Base-by-base conservation (phyloP, 1,140 invertebrate species). In the Pemphigus obesinymphae region DNA sequence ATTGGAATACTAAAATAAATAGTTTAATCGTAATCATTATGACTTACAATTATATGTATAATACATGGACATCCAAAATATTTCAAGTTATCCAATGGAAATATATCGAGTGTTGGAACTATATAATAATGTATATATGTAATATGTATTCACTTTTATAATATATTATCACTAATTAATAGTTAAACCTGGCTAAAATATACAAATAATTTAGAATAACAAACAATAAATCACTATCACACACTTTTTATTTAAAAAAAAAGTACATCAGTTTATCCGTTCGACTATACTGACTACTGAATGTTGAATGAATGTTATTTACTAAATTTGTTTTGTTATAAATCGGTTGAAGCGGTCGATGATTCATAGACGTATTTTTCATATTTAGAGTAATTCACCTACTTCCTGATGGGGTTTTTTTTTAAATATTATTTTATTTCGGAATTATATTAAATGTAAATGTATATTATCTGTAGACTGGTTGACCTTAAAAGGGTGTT, bases 341-440 rank as follows among this genome's bases (percentile, higher is more conserved):
- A 53, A 53, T 50, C 26, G 15, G 43, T 53, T 13, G 26, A 53
- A 29, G 11, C 11, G 43, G 70, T 53, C 7, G 45, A 34, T 58
- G 48, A 58, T 37, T 76, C 73, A 76, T 37, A 17, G 29, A 78
- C 53, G 5, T 45, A 45, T 26, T 78, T 78, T 78, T 40, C 50
- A 55, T 78, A 17, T 75, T 48, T 73, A 20, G 13, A 73, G 26
- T 50, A 20, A 48, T 55, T 53, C 48, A 11, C 2, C 34, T 26
- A 78, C 75, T 78, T 78, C 75, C 75, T 58, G 23, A 40, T 78
- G 34, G 75, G 75, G 5, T 20, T 58, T 78, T 78, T 78, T 78
- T 40, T 78, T 37, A 11, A n/a, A 53, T 20, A 31, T 0, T 6
- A 40, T 26, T 29, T 45, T 48, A 73, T 73, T 73, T 43, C 8